These are phyloP conservation scores for Drosophila helvetica DNA, from an alignment of 2,888 invertebrate genomes.

Conservation along the genomic window DNA sequence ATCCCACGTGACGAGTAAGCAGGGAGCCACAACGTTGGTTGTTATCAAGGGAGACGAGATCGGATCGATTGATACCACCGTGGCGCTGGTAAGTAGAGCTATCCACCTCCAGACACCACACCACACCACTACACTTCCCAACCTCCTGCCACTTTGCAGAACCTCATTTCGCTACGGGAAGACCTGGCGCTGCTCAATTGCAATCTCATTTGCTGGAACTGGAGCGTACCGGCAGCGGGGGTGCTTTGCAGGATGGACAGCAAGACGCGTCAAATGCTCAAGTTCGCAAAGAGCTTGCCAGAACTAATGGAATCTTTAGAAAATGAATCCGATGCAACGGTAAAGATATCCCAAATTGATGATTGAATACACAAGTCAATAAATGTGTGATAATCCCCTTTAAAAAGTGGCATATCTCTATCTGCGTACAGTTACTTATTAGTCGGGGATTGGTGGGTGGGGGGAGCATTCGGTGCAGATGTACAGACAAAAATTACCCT, in stretches of 20 bases:
- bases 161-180: conserved; percentile 85
- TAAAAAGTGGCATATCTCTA: conserved; percentile 1
- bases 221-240: conserved; percentile 81
- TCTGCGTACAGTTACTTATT: conserved; percentile 9
- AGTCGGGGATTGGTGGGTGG: conserved; percentile 9
- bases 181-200: conserved; percentile 85
- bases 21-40: conserved; percentile 85
- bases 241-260: conserved; percentile 79
- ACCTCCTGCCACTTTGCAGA: conserved; percentile 82
- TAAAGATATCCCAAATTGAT: conserved; percentile 8
- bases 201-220: conserved; percentile 85
- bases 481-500: conserved; percentile 74
- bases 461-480: conserved; percentile 53
- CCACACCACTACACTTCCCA: not conserved
- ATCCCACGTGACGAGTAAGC: conserved; percentile 88
- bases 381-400: conserved; percentile 13
- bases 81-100: conserved; percentile 85
- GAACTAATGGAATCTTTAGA: conserved; percentile 61
- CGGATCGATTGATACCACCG: conserved; percentile 86
- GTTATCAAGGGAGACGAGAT: conserved; percentile 90
- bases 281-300: conserved; percentile 66
- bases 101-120: not conserved
- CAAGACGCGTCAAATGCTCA: conserved; percentile 74
- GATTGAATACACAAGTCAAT: conserved; percentile 26
- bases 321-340: conserved; percentile 8